Evolutionary conservation across 2,113 vertebrate genomes (phyloP).

Genomic region (Scomber colias): DNA sequence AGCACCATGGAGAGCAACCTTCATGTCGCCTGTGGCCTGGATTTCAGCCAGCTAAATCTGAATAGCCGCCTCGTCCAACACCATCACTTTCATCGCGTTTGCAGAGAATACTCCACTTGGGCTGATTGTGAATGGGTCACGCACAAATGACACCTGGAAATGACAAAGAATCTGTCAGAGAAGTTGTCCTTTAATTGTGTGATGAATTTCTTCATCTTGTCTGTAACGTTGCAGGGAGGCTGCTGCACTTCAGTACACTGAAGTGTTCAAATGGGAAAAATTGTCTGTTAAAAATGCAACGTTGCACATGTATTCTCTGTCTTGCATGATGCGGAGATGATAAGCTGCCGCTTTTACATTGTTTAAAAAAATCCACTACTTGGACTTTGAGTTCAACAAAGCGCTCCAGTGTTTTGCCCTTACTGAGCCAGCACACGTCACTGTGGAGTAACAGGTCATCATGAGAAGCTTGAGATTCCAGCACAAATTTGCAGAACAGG

Average conservation of each 20-base stretch:
- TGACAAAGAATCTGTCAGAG: background rate
- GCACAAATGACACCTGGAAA: slow-evolving; percentile 19
- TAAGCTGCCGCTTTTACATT: background rate
- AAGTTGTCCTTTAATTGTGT: background rate
- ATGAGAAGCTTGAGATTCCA: background rate
- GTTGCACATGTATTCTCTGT: background rate
- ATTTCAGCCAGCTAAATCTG: slow-evolving; percentile 3
- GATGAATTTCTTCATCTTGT: background rate
- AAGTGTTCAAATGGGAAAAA: slow-evolving; percentile 15
- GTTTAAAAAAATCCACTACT: background rate
- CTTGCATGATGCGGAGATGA: slow-evolving; percentile 5
- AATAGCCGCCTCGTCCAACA: background rate
- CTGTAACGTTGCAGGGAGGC: background rate
- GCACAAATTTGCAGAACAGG: background rate
- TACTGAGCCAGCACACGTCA: background rate
- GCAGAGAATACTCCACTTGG: background rate
- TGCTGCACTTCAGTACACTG: background rate
- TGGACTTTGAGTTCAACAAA: background rate
- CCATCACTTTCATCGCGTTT: background rate
- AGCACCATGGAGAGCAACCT: background rate
- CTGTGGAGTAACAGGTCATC: slow-evolving; percentile 1
- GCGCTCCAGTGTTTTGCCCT: background rate
- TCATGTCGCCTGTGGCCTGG: background rate
- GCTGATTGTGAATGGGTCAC: background rate
- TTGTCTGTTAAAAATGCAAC: background rate